Evolutionary conservation across 2,888 invertebrate genomes (phyloP), one percentile per base, ranked within the genome.

Genomic region (Plebejus anna): DNA sequence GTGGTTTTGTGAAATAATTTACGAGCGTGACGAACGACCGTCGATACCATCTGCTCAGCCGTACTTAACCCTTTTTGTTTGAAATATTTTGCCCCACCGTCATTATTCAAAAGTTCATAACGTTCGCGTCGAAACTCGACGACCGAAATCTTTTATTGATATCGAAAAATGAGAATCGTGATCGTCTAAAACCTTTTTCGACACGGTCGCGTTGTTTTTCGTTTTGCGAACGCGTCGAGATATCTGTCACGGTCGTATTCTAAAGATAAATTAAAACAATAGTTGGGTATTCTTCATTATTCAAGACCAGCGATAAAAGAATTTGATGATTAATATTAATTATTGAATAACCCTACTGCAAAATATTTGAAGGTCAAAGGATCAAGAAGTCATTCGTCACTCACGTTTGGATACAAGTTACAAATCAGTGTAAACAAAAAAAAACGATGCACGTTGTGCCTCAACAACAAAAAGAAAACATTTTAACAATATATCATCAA

Each of bases 101-200:
- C 90, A 93, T 93, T 91, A 93, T 91, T 94, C 92, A 93, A 91
- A 91, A 89, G 87, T 86, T 90, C 89, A 90, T 92, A 91, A 90
- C 83, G 85, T 88, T 91, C 83, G 89, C 89, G 87, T 88, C 88
- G 88, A 87, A 87, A 87, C 85, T 84, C 85, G 84, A 86, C 82
- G 86, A 87, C 87, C 84, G 83, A 88, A 89, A 87, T 88, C 84
- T 90, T 90, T 90, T 90, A 91, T 90, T 90, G 89, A 89, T 89
- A 90, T 90, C 87, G 86, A 90, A 88, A 89, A 88, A 87, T 89
- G 86, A 86, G 86, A 86, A 87, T 89, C 87, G 86, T 88, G 87
- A 85, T 87, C 84, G 83, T 83, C 82, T 84, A 81, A 84, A 84
- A 87, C 85, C 84, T 87, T 87, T 84, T 84, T 85, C 82, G 84